Base-by-base conservation (phyloP, 2,888 invertebrate species). In the Lomographa bimaculata region DNA sequence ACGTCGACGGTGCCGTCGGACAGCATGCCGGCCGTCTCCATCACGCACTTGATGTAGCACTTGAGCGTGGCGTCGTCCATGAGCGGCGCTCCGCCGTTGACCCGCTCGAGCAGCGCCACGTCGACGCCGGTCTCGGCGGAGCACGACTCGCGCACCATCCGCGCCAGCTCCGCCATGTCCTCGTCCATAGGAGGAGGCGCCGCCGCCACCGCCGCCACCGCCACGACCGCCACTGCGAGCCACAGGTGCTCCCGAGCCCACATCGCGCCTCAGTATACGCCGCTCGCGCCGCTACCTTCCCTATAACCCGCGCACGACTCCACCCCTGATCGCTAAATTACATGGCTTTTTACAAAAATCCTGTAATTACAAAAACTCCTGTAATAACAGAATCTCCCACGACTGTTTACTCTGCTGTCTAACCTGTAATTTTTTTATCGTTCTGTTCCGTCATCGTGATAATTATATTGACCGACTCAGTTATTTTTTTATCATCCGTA, bases 21-120 rank as follows among this genome's bases (percentile, higher is more conserved):
- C 64, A 85, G 47, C 83, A 87, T 84, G 24, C 87, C 87, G 0
- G 82, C 79, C 11, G 79, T 84, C 66, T 86, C 87, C 87, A 87
- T 83, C 8, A 74, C 64, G 56, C 87, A 87, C 56, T 84, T 83
- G 47, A 81, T 68, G 69, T 87, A 87, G 62, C 87, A 87, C 54
- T 84, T 81, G 30, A 87, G 64, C 41, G 66, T 67, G 0, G 53
- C 50, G 53, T 85, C 85, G 0, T 71, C 60, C 61, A 65, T 56
- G 2, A 87, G 57, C 6, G 68, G 69, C 0, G 71, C 69, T n/a
- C 87, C 87, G 2, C 37, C 71, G 58, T 87, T 79, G 1, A 85
- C 68, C 11, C 61, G 50, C 18, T 76, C 75, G 16, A 87, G 54
- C 6, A 83, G 60, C 21, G 60, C 39, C 7, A 65, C 2, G 51